Evolutionary conservation across 2,888 invertebrate species (phyloP), one percentile per base, ranked within the genome.

Genomic region (Cosmopolites sordidus): DNA sequence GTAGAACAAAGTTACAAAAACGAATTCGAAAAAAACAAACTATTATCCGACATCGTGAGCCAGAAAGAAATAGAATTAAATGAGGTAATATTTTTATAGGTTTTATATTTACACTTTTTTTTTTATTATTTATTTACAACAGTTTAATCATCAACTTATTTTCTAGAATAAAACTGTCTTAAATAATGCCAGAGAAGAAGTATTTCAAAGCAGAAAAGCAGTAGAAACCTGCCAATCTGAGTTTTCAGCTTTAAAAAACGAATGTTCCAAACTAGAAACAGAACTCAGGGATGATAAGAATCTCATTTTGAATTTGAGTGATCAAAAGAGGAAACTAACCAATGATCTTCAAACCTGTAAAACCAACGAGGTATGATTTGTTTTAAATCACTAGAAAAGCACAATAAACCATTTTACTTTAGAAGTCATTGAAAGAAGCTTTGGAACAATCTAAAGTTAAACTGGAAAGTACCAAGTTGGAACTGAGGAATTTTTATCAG

Each of bases 401-500:
- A 6, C 30, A 9, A 6, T 22, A 22, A 22, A 22, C 22, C 22
- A 22, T 8, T 41, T 41, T 41, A 16, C 64, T 66, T 42, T 58
- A 80, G 80, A 75, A 72, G 69, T 60, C 67, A 40, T 67, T 77
- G 8, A 73, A 73, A 60, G 75, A 68, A n/a, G 70, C 73, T 51
- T 45, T 74, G n/a, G 61, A 61, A 22, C 66, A 66, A 52, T 68
- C 76, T 1, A 76, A 75, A 39, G 78, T 79, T 30, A 78, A 81
- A 41, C 67, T 82, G 41, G 86, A 86, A 51, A 73, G 79, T 1
- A 84, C 83, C 59, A 84, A 85, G 66, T 72, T 76, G 9, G 86
- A 89, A 55, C 72, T 90, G 12, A 83, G 86, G 62, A 77, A 80
- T 30, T 84, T 87, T 67, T 91, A 90, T 66, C 91, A 91, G 72